Conservation (phyloP, 2,113 vertebrate species). For the Myocastor coypus region DNA sequence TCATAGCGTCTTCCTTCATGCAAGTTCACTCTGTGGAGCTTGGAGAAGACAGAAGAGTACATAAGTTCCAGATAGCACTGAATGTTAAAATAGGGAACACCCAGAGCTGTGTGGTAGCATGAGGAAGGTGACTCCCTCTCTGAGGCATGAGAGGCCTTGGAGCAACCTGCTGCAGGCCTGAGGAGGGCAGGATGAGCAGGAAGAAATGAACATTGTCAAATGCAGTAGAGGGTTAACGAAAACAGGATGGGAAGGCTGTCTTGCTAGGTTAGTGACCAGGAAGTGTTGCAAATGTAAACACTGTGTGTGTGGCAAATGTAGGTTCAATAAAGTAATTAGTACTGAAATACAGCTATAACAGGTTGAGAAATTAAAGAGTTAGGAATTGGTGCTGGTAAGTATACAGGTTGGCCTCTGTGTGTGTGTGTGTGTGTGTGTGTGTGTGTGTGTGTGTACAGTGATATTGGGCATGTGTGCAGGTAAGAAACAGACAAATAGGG, state of each 20-base stretch:
- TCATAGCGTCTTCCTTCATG: not conserved
- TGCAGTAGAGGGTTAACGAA: not conserved
- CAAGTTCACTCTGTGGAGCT: not conserved
- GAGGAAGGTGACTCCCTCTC: not conserved
- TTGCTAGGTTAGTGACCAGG: not conserved
- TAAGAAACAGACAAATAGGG: too few species aligned
- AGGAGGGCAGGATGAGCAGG: not conserved
- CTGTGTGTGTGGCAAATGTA: fast-evolving
- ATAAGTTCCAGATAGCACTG: not conserved
- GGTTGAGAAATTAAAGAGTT: not conserved
- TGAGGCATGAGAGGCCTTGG: not conserved
- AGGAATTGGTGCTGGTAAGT: not conserved
- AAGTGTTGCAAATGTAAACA: not conserved
- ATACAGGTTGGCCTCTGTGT: not conserved
- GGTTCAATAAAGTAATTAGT: not conserved
- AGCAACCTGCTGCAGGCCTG: not conserved
- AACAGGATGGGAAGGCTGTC: too few species aligned
- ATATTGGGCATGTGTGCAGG: not conserved
- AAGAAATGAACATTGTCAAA: not conserved
- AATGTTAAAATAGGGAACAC: not conserved
- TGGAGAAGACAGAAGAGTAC: not conserved
- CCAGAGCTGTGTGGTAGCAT: not conserved
- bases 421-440: not conserved
- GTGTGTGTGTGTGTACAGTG: not conserved
- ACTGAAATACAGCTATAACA: not conserved